Evolutionary conservation across 2,888 invertebrate species (phyloP), one percentile per base, ranked within the genome.

Genomic region (Neoascia interrupta): DNA sequence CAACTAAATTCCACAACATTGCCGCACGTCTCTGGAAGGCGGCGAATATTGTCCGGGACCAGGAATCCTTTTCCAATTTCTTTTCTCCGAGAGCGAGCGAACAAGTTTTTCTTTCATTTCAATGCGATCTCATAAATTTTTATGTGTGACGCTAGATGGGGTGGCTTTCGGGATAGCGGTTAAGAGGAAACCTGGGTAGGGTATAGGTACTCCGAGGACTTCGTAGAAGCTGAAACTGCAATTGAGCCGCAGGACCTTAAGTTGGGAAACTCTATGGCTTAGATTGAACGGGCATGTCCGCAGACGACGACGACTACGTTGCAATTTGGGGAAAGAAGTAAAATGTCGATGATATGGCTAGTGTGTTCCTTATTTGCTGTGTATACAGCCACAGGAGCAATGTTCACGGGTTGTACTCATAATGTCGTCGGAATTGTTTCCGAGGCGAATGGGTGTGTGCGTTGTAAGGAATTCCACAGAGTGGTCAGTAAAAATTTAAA

Each of bases 51-150:
- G 66, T 64, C 31, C 41, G 49, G 41, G n/a, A n/a, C n/a, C n/a
- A n/a, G n/a, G n/a, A 60, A 73, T 79, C 68, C 79, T 56, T 73
- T 79, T 79, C 79, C 79, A 73, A 73, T 79, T 79, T 73, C 72
- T 61, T 76, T 60, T 41, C 21, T 6, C 26, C 26, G 37, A 23
- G 51, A 34, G 31, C 16, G 61, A 23, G 15, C 28, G 58, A 58
- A 66, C 49, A 79, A 79, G 79, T 79, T 79, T 61, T 56, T 68
- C 66, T 61, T 79, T 79, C 66, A 61, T 68, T 61, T 79, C 56
- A 73, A 68, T 79, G 79, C 79, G 79, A 79, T 68, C 72, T 73
- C 79, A 79, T 79, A 79, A 79, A 79, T 79, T 79, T 73, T 68
- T 79, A 79, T 79, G 49, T 73, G 73, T 63, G 60, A 66, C 75